phyloP scores from a whole-genome alignment of 2,888 invertebrate species.

The Anoncus sp. region DNA sequence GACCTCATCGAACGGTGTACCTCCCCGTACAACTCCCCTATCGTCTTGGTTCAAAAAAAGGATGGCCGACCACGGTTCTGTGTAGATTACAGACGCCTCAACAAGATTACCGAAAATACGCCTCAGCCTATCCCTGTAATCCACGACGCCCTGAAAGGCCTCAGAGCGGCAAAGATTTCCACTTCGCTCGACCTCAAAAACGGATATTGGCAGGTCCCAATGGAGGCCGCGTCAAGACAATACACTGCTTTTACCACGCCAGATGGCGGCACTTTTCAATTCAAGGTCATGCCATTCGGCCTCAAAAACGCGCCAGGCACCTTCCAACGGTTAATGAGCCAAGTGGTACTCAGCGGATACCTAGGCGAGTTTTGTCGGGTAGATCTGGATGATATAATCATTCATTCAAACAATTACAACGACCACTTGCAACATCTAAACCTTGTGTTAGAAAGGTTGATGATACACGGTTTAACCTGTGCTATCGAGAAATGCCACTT shows the following conservation, averaged over 20 bases:
- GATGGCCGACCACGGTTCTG: conserved; percentile 24
- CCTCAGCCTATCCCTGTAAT: conserved; percentile 51
- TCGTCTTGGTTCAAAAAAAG: too few species aligned
- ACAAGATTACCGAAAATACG: conserved; percentile 56
- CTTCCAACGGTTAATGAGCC: conserved; percentile 68
- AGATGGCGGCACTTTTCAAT: conserved; percentile 69
- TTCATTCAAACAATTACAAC: conserved; percentile 52
- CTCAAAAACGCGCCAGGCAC: conserved; percentile 68
- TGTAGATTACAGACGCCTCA: conserved; percentile 55
- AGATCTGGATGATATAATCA: conserved; percentile 72
- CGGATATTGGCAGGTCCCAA: conserved; percentile 75
- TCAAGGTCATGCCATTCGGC: conserved; percentile 71
- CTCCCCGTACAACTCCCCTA: too few species aligned
- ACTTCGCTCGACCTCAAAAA: conserved; percentile 70
- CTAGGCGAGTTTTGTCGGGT: conserved; percentile 61
- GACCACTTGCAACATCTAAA: conserved; percentile 52
- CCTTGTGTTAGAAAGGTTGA: not conserved
- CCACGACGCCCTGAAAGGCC: conserved; percentile 64
- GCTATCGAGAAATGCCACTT: not conserved
- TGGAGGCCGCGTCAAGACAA: conserved; percentile 59
- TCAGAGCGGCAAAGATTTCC: conserved; percentile 70
- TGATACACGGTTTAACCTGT: not conserved
- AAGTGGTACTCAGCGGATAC: conserved; percentile 62
- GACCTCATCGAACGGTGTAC: too few species aligned
- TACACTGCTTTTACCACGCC: conserved; percentile 72